These are phyloP conservation scores for Pocota personata DNA, from an alignment of 2,888 invertebrate genomes.

Conservation along the genomic window DNA sequence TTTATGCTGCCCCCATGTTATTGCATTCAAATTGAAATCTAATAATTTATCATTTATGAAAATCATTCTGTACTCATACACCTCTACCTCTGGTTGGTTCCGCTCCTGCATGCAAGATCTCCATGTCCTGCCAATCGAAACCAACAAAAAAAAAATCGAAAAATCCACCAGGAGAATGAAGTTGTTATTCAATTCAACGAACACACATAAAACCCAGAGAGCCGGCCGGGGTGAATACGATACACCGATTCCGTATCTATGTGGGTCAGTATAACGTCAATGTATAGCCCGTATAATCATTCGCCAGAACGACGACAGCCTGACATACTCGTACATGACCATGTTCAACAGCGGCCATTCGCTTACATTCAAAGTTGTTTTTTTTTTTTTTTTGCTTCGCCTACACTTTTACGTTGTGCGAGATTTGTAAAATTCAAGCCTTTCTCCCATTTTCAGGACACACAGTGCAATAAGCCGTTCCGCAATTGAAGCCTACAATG, in stretches of 20 bases:
- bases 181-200: conserved; percentile 71
- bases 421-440: conserved; percentile 57
- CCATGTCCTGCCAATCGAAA: conserved; percentile 4
- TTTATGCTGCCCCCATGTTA: conserved; percentile 40
- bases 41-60: conserved; percentile 73
- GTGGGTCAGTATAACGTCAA: conserved; percentile 75
- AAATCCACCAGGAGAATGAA: conserved; percentile 47
- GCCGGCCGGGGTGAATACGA: conserved; percentile 34
- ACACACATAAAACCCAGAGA: conserved; percentile 28
- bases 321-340: conserved; percentile 44
- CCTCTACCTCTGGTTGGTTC: not conserved
- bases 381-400: not conserved
- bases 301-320: conserved; percentile 33
- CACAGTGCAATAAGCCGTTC: conserved; percentile 71
- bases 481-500: conserved; percentile 65
- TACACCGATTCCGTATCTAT: conserved; percentile 71
- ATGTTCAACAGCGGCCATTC: conserved; percentile 59
- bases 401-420: not conserved
- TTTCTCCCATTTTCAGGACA: conserved; percentile 42
- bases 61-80: conserved; percentile 34
- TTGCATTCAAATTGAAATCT: conserved; percentile 73
- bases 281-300: conserved; percentile 35
- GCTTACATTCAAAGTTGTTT: conserved; percentile 41
- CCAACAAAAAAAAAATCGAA: conserved; percentile 12
- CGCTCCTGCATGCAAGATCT: not conserved